phyloP scores from a whole-genome alignment of 2,888 invertebrate species.

The Aricia artaxerxes region DNA sequence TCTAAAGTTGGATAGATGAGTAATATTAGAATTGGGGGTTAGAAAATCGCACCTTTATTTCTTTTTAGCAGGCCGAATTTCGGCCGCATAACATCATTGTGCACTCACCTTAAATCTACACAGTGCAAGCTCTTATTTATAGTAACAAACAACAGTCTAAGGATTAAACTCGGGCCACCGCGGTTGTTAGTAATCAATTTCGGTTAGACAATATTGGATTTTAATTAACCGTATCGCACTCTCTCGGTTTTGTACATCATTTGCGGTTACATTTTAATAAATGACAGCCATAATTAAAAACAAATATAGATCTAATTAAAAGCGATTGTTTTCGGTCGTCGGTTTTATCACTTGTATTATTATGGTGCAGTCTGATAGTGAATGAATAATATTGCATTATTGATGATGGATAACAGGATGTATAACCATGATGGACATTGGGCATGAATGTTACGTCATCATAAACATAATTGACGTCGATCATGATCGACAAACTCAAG shows the following conservation, averaged over 20 bases:
- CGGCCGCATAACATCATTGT: background rate
- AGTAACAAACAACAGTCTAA: constrained; percentile 46
- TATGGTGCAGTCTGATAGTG: background rate
- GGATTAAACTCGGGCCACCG: constrained; percentile 51
- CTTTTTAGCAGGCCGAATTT: background rate
- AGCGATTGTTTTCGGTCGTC: constrained; percentile 12
- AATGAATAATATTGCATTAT: background rate
- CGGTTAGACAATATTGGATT: constrained; percentile 80
- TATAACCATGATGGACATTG: background rate
- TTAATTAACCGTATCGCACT: constrained; percentile 75
- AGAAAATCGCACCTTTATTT: background rate
- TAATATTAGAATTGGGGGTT: background rate
- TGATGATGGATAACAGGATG: background rate
- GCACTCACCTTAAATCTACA: constrained; percentile 14
- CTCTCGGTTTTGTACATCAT: constrained; percentile 44
- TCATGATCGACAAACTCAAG: no score
- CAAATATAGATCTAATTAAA: constrained; percentile 33
- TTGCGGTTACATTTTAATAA: constrained; percentile 31
- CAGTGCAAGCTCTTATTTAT: constrained; percentile 37
- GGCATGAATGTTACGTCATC: no score
- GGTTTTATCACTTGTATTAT: background rate
- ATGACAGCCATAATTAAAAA: constrained; percentile 31
- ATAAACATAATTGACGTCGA: no score
- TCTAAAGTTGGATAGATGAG: no score
- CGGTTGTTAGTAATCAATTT: constrained; percentile 73